A percentile compares a stretch with the other conserved stretches of the same genome.
phyloP scores from a whole-genome alignment of 2,797 vertebrate genomes.

The Gallinago nigripennis region DNA sequence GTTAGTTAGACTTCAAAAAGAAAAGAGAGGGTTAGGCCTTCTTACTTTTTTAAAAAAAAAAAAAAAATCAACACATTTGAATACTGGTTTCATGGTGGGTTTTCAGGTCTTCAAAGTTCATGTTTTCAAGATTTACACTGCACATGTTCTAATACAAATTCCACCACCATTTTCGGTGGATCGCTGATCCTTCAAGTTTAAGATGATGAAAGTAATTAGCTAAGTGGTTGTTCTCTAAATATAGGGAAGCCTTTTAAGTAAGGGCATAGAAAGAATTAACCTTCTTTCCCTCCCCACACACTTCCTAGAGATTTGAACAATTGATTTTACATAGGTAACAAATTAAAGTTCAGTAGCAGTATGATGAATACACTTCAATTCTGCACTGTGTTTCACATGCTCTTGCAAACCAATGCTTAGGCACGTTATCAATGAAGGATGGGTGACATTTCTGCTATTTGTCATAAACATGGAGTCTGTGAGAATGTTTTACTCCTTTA shows the following conservation, averaged over 20 bases:
- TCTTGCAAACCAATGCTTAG: not conserved
- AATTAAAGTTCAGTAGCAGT: not conserved
- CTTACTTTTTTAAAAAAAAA: not conserved
- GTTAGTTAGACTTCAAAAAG: not conserved
- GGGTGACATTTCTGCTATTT: not conserved
- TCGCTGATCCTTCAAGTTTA: not conserved
- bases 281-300: not conserved
- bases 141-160: not conserved
- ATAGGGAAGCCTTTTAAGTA: not conserved
- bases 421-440: not conserved
- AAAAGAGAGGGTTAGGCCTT: not conserved
- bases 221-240: not conserved
- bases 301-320: not conserved
- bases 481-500: not conserved
- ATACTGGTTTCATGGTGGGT: not conserved
- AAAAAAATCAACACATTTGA: not conserved
- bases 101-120: not conserved
- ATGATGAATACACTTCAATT: not conserved
- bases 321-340: slow-evolving; percentile 3
- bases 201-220: not conserved
- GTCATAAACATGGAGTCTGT: not conserved
- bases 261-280: not conserved
- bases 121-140: not conserved
- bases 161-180: not conserved
- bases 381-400: not conserved